phyloP scores from a whole-genome alignment of 1,140 invertebrate species.

The Choristoneura fumiferana region DNA sequence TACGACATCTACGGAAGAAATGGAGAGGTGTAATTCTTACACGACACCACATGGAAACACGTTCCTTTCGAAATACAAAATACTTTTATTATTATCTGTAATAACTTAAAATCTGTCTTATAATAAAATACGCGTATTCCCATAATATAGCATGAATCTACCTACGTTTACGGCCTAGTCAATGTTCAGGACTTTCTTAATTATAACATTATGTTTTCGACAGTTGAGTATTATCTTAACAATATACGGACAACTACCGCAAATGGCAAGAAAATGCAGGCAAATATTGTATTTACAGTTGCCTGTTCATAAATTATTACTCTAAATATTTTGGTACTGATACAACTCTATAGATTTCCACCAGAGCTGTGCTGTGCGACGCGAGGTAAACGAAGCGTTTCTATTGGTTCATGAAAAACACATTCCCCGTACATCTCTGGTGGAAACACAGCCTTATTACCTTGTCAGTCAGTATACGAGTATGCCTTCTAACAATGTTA shows the following conservation, averaged over 20 bases:
- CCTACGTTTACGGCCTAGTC: neutral
- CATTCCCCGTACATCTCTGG: too few relatives aligned
- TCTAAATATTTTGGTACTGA: slow-evolving; percentile 37
- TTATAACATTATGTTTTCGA: slow-evolving; percentile 35
- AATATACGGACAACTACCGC: slow-evolving; percentile 23
- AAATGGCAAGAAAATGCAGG: slow-evolving; percentile 39
- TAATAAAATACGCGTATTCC: slow-evolving; percentile 18
- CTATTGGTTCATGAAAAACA: too few relatives aligned
- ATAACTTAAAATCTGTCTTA: slow-evolving; percentile 37
- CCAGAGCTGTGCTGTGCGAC: too few relatives aligned
- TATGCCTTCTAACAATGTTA: too few relatives aligned
- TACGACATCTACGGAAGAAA: too few relatives aligned
- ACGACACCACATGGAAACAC: too few relatives aligned
- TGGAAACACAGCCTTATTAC: too few relatives aligned
- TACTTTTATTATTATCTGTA: slow-evolving; percentile 46
- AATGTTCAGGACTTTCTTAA: slow-evolving; percentile 54
- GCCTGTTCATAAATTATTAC: slow-evolving; percentile 34
- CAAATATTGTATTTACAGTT: slow-evolving; percentile 32
- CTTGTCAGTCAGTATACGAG: too few relatives aligned
- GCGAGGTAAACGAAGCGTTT: too few relatives aligned
- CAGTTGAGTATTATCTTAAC: slow-evolving; percentile 47
- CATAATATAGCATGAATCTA: slow-evolving; percentile 11
- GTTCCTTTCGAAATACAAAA: too few relatives aligned
- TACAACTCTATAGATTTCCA: slow-evolving; percentile 78
- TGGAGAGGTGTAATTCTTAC: too few relatives aligned